Evolutionary conservation across 2,113 vertebrate species (phyloP).

Genomic region (Pelusios castaneus): DNA sequence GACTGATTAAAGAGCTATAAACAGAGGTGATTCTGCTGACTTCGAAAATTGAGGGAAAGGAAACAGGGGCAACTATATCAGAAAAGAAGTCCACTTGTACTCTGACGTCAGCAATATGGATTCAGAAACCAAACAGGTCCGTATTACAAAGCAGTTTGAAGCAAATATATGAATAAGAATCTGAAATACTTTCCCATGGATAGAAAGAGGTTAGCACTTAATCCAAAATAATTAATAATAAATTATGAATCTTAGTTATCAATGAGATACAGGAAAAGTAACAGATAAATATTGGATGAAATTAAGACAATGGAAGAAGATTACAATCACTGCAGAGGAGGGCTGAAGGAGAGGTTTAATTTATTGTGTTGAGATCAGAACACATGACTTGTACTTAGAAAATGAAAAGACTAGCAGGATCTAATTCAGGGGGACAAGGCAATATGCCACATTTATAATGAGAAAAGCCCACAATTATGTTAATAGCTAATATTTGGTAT

Average conservation of each 20-base stretch:
- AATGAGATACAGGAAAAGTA: background rate
- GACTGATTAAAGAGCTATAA: background rate
- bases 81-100: background rate
- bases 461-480: too few species aligned
- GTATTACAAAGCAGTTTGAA: background rate
- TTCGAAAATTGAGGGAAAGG: background rate
- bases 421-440: too few species aligned
- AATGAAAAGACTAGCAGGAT: too few species aligned
- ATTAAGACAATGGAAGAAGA: background rate
- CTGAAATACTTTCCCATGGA: background rate
- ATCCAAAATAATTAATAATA: rapidly evolving
- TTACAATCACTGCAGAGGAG: background rate
- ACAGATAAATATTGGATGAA: background rate
- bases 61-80: background rate
- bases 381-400: background rate
- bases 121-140: rapidly evolving
- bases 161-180: background rate
- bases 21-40: background rate
- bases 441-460: too few species aligned
- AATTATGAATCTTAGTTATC: background rate
- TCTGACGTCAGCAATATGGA: rapidly evolving
- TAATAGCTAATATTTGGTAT: too few species aligned
- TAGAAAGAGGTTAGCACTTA: background rate
- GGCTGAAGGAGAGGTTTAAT: rapidly evolving
- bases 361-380: background rate